Conservation (phyloP, 2,113 vertebrate genomes). For the Anarhynchus alexandrinus region DNA sequence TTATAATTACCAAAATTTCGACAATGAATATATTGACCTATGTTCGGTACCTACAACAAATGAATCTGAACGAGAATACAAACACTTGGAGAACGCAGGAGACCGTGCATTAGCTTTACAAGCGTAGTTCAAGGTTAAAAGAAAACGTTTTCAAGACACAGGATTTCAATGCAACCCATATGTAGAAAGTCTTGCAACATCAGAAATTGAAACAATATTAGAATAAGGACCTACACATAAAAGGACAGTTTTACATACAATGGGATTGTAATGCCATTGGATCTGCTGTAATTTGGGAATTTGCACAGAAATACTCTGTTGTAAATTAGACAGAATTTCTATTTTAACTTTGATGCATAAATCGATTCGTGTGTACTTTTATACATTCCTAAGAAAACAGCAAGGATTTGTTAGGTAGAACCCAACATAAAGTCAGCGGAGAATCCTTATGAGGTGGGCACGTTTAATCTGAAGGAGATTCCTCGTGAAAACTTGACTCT, state of each 20-base stretch:
- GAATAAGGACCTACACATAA: background rate
- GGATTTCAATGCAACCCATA: background rate
- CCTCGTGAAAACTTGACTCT: background rate
- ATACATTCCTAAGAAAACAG: background rate
- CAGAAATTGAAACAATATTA: background rate
- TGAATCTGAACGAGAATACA: background rate
- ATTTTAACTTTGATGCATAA: background rate
- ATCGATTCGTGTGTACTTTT: background rate
- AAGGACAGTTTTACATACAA: background rate
- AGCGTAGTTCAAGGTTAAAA: background rate
- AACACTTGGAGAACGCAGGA: background rate
- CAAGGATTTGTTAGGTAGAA: background rate
- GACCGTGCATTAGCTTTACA: background rate
- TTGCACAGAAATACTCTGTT: background rate
- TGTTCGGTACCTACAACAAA: background rate
- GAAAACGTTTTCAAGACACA: background rate
- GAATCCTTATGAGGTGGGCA: background rate
- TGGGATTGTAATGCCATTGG: background rate
- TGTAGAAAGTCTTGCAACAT: background rate
- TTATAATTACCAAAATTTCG: background rate
- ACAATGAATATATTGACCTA: background rate
- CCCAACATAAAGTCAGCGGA: background rate
- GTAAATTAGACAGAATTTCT: background rate
- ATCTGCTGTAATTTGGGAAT: background rate
- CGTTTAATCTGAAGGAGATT: background rate